Conservation (phyloP, 1,140 invertebrate species). For the Hylaeus anthracinus region DNA sequence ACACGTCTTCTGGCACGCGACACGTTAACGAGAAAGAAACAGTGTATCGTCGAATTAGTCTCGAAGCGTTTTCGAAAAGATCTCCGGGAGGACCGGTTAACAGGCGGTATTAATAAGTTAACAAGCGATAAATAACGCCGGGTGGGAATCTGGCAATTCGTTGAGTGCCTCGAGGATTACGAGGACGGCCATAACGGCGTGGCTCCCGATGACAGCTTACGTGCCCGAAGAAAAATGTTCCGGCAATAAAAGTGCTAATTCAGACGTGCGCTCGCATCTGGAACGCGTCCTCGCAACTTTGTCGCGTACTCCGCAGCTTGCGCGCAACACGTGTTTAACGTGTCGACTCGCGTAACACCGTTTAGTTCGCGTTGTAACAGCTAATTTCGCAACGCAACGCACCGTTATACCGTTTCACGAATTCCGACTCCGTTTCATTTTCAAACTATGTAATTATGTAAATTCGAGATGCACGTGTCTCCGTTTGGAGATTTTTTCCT, state of each 20-base stretch:
- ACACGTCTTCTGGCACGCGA: too few species aligned
- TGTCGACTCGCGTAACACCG: conserved; percentile 5
- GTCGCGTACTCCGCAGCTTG: conserved; percentile 17
- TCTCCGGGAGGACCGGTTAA: too few species aligned
- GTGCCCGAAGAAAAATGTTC: conserved; percentile 40
- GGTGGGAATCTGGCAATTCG: conserved; percentile 21
- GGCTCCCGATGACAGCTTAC: conserved; percentile 1
- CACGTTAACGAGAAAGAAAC: too few species aligned
- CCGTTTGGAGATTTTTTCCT: too few species aligned
- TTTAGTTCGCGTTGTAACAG: conserved; percentile 19
- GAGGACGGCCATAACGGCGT: background rate
- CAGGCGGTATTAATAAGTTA: too few species aligned
- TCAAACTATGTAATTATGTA: too few species aligned
- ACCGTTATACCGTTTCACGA: too few species aligned
- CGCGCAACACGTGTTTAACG: conserved; percentile 24
- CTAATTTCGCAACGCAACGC: conserved; percentile 29
- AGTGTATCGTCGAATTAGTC: too few species aligned
- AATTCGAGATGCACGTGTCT: too few species aligned
- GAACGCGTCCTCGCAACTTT: conserved; percentile 35
- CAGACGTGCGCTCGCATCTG: conserved; percentile 49
- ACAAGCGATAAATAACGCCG: background rate
- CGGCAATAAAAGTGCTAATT: conserved; percentile 59
- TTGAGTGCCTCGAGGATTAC: conserved; percentile 11
- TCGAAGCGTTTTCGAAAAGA: too few species aligned
- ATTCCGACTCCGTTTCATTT: too few species aligned